Evolutionary conservation across 2,888 invertebrate genomes (phyloP).

Genomic region (Mechanitis messenoides): DNA sequence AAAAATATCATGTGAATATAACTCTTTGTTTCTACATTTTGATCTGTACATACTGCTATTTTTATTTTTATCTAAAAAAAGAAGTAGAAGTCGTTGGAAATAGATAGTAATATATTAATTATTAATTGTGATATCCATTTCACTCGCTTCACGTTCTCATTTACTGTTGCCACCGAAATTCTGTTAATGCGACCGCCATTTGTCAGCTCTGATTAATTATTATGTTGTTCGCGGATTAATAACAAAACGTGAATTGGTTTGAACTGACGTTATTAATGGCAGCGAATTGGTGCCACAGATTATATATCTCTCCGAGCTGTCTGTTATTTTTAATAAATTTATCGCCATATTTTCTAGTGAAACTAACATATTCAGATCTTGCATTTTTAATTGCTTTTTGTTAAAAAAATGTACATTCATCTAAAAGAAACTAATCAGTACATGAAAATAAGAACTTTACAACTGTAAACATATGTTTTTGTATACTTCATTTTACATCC

Average conservation of each 20-base stretch:
- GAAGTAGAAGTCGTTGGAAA: too few species aligned
- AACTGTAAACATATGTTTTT: not conserved
- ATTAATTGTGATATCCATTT: constrained; percentile 33
- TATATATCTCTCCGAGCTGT: constrained; percentile 14
- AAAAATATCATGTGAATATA: too few species aligned
- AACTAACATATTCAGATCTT: too few species aligned
- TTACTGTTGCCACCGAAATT: constrained; percentile 42
- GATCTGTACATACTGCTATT: too few species aligned
- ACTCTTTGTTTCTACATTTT: too few species aligned
- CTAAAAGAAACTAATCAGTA: not conserved
- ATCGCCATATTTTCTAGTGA: not conserved
- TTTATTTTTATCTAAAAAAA: too few species aligned
- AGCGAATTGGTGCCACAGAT: constrained; percentile 22
- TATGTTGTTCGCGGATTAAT: constrained; percentile 40
- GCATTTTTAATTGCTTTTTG: too few species aligned
- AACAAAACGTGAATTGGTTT: constrained; percentile 33
- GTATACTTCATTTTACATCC: not conserved
- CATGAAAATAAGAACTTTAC: not conserved
- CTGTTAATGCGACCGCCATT: constrained; percentile 46
- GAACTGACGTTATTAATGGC: constrained; percentile 25
- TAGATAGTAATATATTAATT: not conserved
- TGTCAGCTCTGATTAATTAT: constrained; percentile 50
- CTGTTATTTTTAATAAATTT: not conserved
- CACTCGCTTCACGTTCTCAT: constrained; percentile 36
- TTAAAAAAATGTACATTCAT: not conserved